Base-by-base conservation (phyloP, 2,797 vertebrate genomes). In the Tinamus major region DNA sequence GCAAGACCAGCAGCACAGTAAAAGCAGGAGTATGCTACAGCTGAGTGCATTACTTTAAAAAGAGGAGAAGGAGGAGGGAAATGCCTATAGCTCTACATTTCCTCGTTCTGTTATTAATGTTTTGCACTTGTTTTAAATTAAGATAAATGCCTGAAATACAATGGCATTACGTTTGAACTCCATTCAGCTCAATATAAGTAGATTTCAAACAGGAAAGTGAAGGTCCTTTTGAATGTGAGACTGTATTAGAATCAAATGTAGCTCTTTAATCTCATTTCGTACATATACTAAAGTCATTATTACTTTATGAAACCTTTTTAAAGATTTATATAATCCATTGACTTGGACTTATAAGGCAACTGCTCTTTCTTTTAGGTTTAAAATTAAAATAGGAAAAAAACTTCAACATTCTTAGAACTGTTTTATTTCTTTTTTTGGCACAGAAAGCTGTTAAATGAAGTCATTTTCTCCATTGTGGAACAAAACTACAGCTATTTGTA, bases 281-380 rank as follows among this genome's bases (percentile, higher is more conserved):
- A 90, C 74, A 86, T 96, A 96, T 75, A 96, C 94, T 94, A 92
- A 96, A 97, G 92, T 96, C 94, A 96, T 96, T 96, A 95, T 96
- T 95, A 94, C 92, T 96, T 96, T 92, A 94, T 94, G 90, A 97
- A 96, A 94, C 87, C 92, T 95, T 97, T 95, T 92, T 62, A 89
- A 95, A 96, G 95, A 96, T 94, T 96, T 96, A 97, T 95, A 79
- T 90, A 92, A 92, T 93, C 93, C 92, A 93, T 89, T 89, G 86
- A 80, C 78, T 92, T 92, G 37, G 92, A 88, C 89, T 94, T 94
- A 85, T 48, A 92, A 53, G 79, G 93, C 92, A 96, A 95, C 89
- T 72, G 58, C 87, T 92, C 95, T 94, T 90, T 93, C 92, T 91
- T 95, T 91, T 86, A 90, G 88, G 65, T 89, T 96, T 94, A 95